These are phyloP conservation scores for Hirtodrosophila alboralis DNA, from an alignment of 2,888 invertebrate genomes.

Conservation along the genomic window DNA sequence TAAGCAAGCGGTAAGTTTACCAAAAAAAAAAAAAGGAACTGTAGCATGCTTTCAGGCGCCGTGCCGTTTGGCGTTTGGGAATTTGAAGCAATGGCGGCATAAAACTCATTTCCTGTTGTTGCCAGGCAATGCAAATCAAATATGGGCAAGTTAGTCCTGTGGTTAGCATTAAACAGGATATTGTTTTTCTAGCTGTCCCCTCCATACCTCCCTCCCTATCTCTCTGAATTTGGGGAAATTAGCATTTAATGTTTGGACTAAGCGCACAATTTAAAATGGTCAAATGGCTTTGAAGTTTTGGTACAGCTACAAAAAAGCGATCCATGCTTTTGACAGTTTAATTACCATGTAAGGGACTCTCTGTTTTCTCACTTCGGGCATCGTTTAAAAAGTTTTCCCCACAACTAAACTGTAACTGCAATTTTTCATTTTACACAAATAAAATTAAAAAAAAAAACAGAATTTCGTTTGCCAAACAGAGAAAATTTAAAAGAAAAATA, in stretches of 20 bases:
- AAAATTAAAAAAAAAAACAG: slow-evolving; percentile 1
- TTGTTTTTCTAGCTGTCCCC: slow-evolving; percentile 45
- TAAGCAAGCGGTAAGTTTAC: slow-evolving; percentile 35
- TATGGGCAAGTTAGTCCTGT: slow-evolving; percentile 20
- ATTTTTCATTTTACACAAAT: slow-evolving; percentile 3
- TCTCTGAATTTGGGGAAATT: slow-evolving; percentile 51
- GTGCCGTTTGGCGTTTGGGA: slow-evolving; percentile 1
- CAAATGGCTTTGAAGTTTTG: slow-evolving; percentile 58
- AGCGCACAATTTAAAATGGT: slow-evolving; percentile 19
- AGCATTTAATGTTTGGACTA: slow-evolving; percentile 52
- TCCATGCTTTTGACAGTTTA: slow-evolving; percentile 62
- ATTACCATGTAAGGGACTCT: slow-evolving; percentile 43
- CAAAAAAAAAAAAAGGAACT: slow-evolving; percentile 14
- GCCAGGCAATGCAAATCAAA: slow-evolving; percentile 44
- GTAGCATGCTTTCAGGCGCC: slow-evolving; percentile 24
- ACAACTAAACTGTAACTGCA: slow-evolving; percentile 7
- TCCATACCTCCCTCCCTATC: too few species aligned
- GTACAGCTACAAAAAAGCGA: slow-evolving; percentile 14
- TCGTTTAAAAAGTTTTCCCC: not conserved
- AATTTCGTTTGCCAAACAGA: slow-evolving; percentile 1
- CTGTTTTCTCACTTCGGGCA: not conserved
- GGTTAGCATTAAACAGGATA: slow-evolving; percentile 60
- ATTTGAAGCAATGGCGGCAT: slow-evolving; percentile 2
- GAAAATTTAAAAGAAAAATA: slow-evolving; percentile 7
- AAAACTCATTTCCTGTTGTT: slow-evolving; percentile 65